phyloP scores from a whole-genome alignment of 1,140 invertebrate species.

The Tetragnatha versicolor region DNA sequence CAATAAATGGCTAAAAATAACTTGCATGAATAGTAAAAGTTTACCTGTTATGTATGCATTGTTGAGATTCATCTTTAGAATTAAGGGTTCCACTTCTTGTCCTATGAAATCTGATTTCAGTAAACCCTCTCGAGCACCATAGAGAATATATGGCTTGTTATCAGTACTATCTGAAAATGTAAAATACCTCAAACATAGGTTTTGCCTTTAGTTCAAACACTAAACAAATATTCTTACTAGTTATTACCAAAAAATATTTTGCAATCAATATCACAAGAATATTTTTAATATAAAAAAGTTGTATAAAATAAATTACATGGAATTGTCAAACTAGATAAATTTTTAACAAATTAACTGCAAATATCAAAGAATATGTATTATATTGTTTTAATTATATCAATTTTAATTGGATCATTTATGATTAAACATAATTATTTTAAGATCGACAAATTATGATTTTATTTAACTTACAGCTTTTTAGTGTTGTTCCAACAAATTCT shows the following conservation, averaged over 20 bases:
- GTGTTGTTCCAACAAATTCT: conserved; percentile 65
- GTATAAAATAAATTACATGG: too few relatives aligned
- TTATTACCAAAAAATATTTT: not conserved
- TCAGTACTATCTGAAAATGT: not conserved
- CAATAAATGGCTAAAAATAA: too few relatives aligned
- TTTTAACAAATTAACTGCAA: too few relatives aligned
- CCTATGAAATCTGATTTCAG: conserved; percentile 73
- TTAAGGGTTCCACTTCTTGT: conserved; percentile 43
- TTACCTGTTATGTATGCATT: conserved; percentile 43
- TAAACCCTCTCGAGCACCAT: conserved; percentile 75
- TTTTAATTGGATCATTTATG: too few relatives aligned
- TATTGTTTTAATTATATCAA: too few relatives aligned
- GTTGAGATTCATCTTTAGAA: conserved; percentile 47
- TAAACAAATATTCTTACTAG: not conserved
- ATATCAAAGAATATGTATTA: too few relatives aligned
- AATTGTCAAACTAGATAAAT: too few relatives aligned
- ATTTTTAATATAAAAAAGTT: too few relatives aligned
- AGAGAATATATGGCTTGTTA: conserved; percentile 69
- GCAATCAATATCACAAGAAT: too few relatives aligned
- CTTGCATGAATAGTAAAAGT: not conserved
- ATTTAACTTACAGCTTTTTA: conserved; percentile 58
- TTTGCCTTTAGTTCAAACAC: not conserved
- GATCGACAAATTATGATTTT: too few relatives aligned
- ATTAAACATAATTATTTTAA: too few relatives aligned
- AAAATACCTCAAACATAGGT: too few relatives aligned